These are phyloP conservation scores for Rutpela maculata DNA, from an alignment of 2,888 invertebrate genomes.

Conservation along the genomic window DNA sequence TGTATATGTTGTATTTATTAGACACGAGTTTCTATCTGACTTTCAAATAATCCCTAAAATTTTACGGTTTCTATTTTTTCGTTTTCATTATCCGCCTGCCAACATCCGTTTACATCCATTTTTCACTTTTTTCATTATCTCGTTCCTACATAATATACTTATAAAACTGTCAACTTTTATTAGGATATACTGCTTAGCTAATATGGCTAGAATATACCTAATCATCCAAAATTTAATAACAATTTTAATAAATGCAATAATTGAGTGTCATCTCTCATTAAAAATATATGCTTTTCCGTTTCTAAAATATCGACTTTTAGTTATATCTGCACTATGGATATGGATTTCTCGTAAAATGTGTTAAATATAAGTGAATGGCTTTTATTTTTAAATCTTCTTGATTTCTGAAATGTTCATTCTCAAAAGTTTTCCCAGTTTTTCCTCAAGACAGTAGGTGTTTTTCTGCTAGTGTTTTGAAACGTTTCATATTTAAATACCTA, in stretches of 20 bases:
- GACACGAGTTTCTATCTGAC: not conserved
- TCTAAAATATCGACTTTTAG: too few species aligned
- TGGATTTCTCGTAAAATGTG: too few species aligned
- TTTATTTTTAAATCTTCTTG: too few species aligned
- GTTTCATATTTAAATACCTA: too few species aligned
- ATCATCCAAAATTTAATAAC: conserved; percentile 1
- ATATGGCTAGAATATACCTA: not conserved
- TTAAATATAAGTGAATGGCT: too few species aligned
- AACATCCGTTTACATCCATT: conserved; percentile 1
- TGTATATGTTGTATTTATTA: not conserved
- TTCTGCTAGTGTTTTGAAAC: too few species aligned
- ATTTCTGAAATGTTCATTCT: too few species aligned
- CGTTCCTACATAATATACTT: conserved; percentile 10
- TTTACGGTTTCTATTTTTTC: conserved; percentile 5
- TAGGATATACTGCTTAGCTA: conserved; percentile 11
- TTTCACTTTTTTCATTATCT: conserved; percentile 12
- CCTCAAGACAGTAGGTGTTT: too few species aligned
- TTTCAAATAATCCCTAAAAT: conserved; percentile 7
- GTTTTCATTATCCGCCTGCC: not conserved
- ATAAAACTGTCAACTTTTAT: conserved; percentile 21
- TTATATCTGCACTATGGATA: too few species aligned
- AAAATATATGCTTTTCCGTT: too few species aligned
- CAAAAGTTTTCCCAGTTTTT: too few species aligned
- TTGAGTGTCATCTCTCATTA: too few species aligned
- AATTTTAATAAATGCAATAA: not conserved